Percentiles rank a stretch among this genome's conserved stretches.
Conservation (phyloP, 2,888 invertebrate species). For the Dione vanillae region DNA sequence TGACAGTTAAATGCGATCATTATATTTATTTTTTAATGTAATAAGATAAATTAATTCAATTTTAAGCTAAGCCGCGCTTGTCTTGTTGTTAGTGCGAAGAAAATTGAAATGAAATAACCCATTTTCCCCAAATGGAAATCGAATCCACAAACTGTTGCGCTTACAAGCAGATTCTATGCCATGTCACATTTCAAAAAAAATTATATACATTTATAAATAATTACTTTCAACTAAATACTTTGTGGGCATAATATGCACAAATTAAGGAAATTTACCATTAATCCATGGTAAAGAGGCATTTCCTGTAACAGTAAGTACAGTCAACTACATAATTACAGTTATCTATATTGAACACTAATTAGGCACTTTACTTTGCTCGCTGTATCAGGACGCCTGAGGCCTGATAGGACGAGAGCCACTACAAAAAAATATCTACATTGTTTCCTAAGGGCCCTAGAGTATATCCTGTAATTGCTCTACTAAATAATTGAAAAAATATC, state of each 20-base stretch:
- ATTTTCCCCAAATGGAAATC: too few species aligned
- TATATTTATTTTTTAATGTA: too few species aligned
- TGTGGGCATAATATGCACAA: background rate
- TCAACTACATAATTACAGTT: background rate
- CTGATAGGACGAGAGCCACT: slow-evolving; percentile 5
- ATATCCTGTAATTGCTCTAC: slow-evolving; percentile 2
- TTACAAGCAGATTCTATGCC: too few species aligned
- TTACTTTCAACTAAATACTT: background rate
- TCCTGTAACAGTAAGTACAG: background rate
- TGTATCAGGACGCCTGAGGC: background rate
- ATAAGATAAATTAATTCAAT: too few species aligned
- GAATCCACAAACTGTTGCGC: too few species aligned
- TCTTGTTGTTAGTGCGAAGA: too few species aligned
- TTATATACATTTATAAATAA: too few species aligned
- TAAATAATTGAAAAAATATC: slow-evolving; percentile 1
- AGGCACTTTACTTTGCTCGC: slow-evolving; percentile 10
- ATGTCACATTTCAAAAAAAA: too few species aligned
- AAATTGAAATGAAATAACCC: too few species aligned
- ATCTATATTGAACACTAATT: slow-evolving; percentile 24
- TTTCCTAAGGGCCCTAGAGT: background rate
- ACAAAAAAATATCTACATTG: slow-evolving; percentile 18
- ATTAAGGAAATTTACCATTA: background rate
- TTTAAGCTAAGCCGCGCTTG: too few species aligned
- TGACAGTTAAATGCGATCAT: too few species aligned
- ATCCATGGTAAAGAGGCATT: background rate